Evolutionary conservation across 2,797 vertebrate genomes (phyloP), one percentile per base, ranked within the genome.

Genomic region (Bradypodion pumilum): DNA sequence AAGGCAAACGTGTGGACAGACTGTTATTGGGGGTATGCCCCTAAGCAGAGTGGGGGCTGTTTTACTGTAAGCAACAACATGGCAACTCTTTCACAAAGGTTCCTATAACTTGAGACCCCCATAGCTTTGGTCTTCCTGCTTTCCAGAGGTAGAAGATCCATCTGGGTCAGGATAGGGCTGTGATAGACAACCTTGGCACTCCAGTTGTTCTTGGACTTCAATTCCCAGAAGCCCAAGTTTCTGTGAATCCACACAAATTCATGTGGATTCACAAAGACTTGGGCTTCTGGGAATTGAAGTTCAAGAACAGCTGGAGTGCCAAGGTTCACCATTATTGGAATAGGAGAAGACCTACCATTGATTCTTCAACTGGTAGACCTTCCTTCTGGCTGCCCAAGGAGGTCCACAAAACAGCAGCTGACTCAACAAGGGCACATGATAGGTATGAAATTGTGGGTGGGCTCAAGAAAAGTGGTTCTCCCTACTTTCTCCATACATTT

Each of bases 11-110:
- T 82, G 21, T 82, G 80, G 44, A 72, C 74, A 75, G 15, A 85
- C 89, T 0, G 23, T 84, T 74, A 86, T 70, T 46, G 10, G 52
- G 70, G 52, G 87, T 75, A 21, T 2, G 49, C 6, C 4, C 80
- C 10, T 46, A 42, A 27, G 23, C 35, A n/a, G 19, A 59, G 27
- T 15, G 8, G 15, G 44, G 52, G 0, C 21, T 83, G 86, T 89
- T 90, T 87, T 89, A n/a, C n/a, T n/a, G n/a, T n/a, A 93, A 84
- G 82, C 72, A 23, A 12, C 0, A 85, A 75, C 32, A 56, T 16
- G 21, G 29, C 27, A 23, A 1, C 25, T 16, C 19, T 68, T 42
- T 75, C 1, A 32, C 5, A 32, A 13, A 42, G 5, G 3, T 73
- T 52, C 19, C 1, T 65, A 5, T 29, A 15, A 13, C 29, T 13